phyloP scores from a whole-genome alignment of 1,140 invertebrate genomes.

The Neoseiulus cucumeris region DNA sequence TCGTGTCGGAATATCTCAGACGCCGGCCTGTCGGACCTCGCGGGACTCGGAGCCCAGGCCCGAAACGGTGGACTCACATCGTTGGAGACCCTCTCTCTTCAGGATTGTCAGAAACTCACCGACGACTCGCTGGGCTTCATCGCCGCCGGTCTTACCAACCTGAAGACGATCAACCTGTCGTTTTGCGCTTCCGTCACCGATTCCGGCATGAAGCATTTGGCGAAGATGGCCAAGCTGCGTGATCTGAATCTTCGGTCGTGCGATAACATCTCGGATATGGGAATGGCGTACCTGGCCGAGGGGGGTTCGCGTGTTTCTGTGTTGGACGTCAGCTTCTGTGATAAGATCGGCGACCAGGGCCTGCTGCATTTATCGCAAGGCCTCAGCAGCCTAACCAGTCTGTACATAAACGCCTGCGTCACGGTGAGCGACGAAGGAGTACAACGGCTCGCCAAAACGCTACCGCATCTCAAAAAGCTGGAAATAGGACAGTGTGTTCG shows the following conservation, averaged over 20 bases:
- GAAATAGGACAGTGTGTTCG: constrained; percentile 79
- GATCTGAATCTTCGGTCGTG: constrained; percentile 79
- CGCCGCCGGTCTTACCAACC: constrained; percentile 48
- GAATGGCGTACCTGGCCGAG: constrained; percentile 70
- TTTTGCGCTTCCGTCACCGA: constrained; percentile 85
- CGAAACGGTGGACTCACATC: constrained; percentile 37
- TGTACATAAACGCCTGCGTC: constrained; percentile 75
- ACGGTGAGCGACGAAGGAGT: constrained; percentile 80
- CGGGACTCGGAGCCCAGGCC: constrained; percentile 42
- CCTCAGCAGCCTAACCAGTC: constrained; percentile 50
- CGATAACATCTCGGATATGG: constrained; percentile 77
- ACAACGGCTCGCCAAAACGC: constrained; percentile 49
- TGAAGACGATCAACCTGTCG: constrained; percentile 70
- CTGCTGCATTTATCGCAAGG: constrained; percentile 68
- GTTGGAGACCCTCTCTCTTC: constrained; percentile 63
- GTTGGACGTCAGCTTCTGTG: constrained; percentile 82
- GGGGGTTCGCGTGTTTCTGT: constrained; percentile 51
- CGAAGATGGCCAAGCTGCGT: constrained; percentile 53
- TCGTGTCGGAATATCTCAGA: constrained; percentile 82
- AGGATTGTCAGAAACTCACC: constrained; percentile 79
- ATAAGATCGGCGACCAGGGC: constrained; percentile 75
- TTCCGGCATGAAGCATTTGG: constrained; percentile 64
- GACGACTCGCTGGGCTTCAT: constrained; percentile 71
- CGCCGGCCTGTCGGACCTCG: constrained; percentile 61
- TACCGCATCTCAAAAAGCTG: constrained; percentile 65